Evolutionary conservation across 2,888 invertebrate genomes (phyloP).

Genomic region (Thumatha senex): DNA sequence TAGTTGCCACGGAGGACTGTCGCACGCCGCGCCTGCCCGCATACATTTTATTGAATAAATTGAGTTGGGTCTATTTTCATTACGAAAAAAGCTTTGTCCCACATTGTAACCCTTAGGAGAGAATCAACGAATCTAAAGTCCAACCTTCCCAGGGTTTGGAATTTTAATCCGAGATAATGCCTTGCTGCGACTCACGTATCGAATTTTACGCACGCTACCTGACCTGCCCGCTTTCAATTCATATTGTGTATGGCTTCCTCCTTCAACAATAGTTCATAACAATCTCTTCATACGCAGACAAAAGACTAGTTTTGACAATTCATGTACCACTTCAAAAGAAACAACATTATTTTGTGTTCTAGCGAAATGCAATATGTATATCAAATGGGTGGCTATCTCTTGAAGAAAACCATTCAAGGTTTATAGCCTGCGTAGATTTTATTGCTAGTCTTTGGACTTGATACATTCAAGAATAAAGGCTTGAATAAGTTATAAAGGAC

Average conservation of each 20-base stretch:
- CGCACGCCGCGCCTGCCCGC: slow-evolving; percentile 62
- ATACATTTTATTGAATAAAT: slow-evolving; percentile 78
- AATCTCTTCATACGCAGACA: slow-evolving; percentile 62
- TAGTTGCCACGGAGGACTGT: slow-evolving; percentile 47
- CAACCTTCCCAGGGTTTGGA: slow-evolving; percentile 58
- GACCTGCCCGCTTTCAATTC: slow-evolving; percentile 61
- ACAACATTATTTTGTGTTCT: background rate
- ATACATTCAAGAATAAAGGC: slow-evolving; percentile 8
- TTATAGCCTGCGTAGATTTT: slow-evolving; percentile 24
- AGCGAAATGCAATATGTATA: background rate
- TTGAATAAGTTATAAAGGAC: slow-evolving; percentile 31
- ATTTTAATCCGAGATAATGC: slow-evolving; percentile 81
- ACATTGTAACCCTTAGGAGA: slow-evolving; percentile 41
- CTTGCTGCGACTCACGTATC: slow-evolving; percentile 60
- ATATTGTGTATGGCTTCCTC: slow-evolving; percentile 72
- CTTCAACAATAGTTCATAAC: slow-evolving; percentile 62
- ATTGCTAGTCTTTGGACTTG: slow-evolving; percentile 13
- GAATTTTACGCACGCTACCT: slow-evolving; percentile 79
- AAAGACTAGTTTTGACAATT: slow-evolving; percentile 50
- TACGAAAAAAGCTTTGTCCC: slow-evolving; percentile 59
- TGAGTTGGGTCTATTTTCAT: slow-evolving; percentile 61
- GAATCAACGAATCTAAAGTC: slow-evolving; percentile 42
- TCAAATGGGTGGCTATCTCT: slow-evolving; percentile 11
- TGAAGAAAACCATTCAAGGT: slow-evolving; percentile 11
- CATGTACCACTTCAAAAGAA: slow-evolving; percentile 16